Conservation (phyloP, 2,113 vertebrate species). For the Poecilia latipinna region DNA sequence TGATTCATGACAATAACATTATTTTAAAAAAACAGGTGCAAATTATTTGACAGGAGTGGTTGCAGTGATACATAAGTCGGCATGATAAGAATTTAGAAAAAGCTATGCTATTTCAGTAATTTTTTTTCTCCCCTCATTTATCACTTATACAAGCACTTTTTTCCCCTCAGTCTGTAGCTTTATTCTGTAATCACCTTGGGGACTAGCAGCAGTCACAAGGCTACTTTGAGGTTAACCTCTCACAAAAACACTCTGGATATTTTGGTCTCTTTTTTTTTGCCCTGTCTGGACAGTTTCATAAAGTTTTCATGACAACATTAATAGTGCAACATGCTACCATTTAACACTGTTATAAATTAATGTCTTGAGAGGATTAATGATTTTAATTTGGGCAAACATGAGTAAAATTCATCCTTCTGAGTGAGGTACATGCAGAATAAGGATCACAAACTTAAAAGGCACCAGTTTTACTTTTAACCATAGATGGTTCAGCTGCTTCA, state of each 20-base stretch:
- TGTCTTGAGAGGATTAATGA: not conserved
- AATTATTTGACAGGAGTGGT: not conserved
- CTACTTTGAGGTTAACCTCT: slow-evolving; percentile 13
- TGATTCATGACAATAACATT: too few species aligned
- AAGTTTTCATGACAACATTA: slow-evolving; percentile 3
- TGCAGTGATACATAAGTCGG: slow-evolving; percentile 8
- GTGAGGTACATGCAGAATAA: not conserved
- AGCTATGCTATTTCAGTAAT: too few species aligned
- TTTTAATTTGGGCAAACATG: not conserved
- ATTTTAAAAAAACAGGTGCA: slow-evolving; percentile 3
- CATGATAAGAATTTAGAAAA: slow-evolving; percentile 19
- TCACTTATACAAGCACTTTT: slow-evolving; percentile 3
- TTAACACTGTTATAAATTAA: slow-evolving; percentile 3
- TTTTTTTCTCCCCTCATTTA: slow-evolving; percentile 15
- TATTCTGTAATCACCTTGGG: slow-evolving; percentile 26
- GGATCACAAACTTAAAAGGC: not conserved
- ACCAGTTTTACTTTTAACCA: not conserved
- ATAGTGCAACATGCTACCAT: not conserved
- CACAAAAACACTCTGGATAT: slow-evolving; percentile 37
- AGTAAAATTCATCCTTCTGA: not conserved
- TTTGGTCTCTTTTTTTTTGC: slow-evolving; percentile 16
- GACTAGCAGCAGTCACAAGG: slow-evolving; percentile 34
- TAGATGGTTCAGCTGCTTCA: not conserved
- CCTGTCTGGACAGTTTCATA: slow-evolving; percentile 23
- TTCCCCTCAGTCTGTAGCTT: not conserved